These are phyloP conservation scores for Bombus superbus DNA, from an alignment of 1,140 invertebrate species.

Conservation along the genomic window DNA sequence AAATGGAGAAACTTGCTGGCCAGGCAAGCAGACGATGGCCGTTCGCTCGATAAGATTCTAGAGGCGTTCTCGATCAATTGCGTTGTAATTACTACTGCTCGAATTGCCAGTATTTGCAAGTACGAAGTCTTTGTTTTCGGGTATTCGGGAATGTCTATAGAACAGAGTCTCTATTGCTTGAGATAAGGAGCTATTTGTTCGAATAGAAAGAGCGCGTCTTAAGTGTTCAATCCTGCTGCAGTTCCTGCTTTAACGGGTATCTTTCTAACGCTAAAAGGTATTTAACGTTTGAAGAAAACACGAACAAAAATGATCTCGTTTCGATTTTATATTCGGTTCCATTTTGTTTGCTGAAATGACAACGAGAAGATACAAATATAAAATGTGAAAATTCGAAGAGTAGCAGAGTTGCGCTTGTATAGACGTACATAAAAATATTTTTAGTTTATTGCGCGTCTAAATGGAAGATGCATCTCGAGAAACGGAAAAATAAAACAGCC, in stretches of 20 bases:
- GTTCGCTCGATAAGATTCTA: not conserved
- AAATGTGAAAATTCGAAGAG: no score
- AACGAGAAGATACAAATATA: no score
- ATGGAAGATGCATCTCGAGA: no score
- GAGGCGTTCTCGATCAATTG: not conserved
- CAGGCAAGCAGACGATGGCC: not conserved
- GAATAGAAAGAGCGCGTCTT: not conserved
- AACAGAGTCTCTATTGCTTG: not conserved
- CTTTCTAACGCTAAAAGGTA: not conserved
- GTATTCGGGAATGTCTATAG: not conserved
- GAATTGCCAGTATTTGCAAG: conserved; percentile 1
- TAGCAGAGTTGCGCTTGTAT: no score
- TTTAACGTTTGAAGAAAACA: no score
- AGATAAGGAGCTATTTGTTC: not conserved
- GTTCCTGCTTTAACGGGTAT: not conserved
- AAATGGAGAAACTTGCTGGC: not conserved
- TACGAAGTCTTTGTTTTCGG: not conserved
- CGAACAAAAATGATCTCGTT: no score
- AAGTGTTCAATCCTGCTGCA: not conserved
- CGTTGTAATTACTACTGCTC: conserved; percentile 6
- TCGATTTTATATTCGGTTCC: no score
- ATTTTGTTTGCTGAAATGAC: no score
- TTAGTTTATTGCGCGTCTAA: no score
- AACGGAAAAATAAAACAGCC: no score
- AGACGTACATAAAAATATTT: no score